These are phyloP conservation scores for Tympanoctomys barrerae DNA, from an alignment of 2,797 vertebrate genomes.

Conservation along the genomic window DNA sequence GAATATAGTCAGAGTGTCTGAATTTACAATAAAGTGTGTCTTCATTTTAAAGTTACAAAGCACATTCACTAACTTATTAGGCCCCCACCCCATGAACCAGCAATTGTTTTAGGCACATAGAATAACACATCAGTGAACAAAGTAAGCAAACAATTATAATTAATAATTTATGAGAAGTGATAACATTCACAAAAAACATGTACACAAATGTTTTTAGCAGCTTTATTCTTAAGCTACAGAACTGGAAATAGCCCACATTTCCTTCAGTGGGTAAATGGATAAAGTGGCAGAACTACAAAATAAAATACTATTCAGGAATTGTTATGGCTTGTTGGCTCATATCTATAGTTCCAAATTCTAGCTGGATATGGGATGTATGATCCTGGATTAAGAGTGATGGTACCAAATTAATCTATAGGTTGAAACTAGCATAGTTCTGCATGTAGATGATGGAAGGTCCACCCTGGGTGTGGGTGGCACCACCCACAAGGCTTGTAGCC, in stretches of 20 bases:
- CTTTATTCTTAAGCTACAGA: conserved; percentile 6
- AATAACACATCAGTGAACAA: conserved; percentile 17
- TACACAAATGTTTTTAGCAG: conserved; percentile 29
- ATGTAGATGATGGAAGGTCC: not conserved
- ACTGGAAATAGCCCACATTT: conserved; percentile 43
- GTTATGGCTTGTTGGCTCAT: not conserved
- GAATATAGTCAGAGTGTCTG: not conserved
- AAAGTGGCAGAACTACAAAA: not conserved
- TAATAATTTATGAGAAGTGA: not conserved
- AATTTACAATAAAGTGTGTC: not conserved
- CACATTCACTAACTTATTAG: conserved; percentile 24
- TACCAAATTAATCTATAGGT: not conserved
- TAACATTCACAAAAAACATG: not conserved
- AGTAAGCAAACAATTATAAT: not conserved
- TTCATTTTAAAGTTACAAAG: conserved; percentile 37
- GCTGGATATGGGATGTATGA: not conserved
- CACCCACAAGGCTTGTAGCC: not conserved
- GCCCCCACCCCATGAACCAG: not conserved
- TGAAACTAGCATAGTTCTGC: not conserved
- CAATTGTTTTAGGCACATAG: conserved; percentile 22
- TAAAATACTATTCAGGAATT: not conserved
- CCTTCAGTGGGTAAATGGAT: not conserved
- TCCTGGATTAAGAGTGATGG: not conserved
- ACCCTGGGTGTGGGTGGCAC: not conserved
- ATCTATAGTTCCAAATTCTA: not conserved